These are phyloP conservation scores for Pinna nobilis DNA, from an alignment of 1,140 invertebrate species.

Conservation along the genomic window DNA sequence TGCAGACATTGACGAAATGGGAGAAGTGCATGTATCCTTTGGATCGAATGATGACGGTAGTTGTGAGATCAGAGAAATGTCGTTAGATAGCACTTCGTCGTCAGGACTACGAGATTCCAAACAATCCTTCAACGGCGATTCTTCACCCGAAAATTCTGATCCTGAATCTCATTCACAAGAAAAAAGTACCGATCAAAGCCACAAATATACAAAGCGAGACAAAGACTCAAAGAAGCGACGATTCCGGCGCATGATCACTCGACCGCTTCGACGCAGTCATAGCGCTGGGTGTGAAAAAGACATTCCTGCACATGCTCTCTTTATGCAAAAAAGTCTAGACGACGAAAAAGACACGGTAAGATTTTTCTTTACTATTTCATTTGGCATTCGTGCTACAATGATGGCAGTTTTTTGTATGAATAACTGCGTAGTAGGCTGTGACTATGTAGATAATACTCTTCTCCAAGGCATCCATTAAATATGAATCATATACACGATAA, in stretches of 20 bases:
- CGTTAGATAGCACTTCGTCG: constrained; percentile 34
- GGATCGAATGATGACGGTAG: constrained; percentile 10
- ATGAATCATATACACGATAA: too few relatives aligned
- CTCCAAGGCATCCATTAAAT: too few relatives aligned
- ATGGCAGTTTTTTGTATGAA: too few relatives aligned
- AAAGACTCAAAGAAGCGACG: constrained; percentile 51
- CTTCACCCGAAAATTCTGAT: constrained; percentile 32
- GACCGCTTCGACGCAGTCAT: constrained; percentile 72
- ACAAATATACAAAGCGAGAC: constrained; percentile 21
- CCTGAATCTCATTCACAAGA: constrained; percentile 7
- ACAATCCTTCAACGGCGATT: constrained; percentile 33
- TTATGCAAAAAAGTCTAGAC: constrained; percentile 57
- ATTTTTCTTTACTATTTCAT: constrained; percentile 2
- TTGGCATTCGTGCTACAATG: too few relatives aligned
- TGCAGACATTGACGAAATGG: constrained; percentile 23
- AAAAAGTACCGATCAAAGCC: constrained; percentile 2
- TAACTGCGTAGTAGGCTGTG: too few relatives aligned
- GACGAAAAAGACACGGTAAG: constrained; percentile 66
- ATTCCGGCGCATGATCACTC: constrained; percentile 65
- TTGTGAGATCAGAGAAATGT: constrained; percentile 10
- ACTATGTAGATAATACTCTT: too few relatives aligned
- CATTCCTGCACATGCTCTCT: constrained; percentile 71
- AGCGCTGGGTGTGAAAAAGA: constrained; percentile 74
- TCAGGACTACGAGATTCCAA: constrained; percentile 19
- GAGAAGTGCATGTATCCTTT: constrained; percentile 12